These are phyloP conservation scores for Cyprinella venusta DNA, from an alignment of 2,797 vertebrate species.

Conservation along the genomic window DNA sequence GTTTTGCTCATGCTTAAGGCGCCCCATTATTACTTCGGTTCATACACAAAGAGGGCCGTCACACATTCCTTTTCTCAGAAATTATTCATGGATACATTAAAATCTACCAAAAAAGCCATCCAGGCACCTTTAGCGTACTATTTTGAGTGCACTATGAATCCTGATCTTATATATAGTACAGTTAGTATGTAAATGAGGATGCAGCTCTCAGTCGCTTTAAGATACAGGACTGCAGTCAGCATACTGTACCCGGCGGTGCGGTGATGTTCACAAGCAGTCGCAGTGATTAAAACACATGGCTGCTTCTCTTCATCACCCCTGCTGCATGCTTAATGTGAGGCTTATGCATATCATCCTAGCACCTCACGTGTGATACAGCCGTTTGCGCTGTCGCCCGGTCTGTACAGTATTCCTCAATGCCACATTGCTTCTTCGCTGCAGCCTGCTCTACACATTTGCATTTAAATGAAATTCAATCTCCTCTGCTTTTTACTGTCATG, in stretches of 20 bases:
- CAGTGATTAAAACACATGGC: conserved; percentile 43
- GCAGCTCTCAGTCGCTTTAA: conserved; percentile 7
- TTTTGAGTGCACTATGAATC: neutral
- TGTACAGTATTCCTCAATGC: conserved; percentile 4
- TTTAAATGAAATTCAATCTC: conserved; percentile 54
- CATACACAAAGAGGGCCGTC: neutral
- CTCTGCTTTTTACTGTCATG: conserved; percentile 39
- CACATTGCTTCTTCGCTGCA: conserved; percentile 3
- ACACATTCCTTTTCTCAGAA: neutral
- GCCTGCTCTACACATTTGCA: conserved; percentile 48
- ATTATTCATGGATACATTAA: neutral
- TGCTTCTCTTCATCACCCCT: conserved; percentile 35
- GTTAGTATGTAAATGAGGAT: conserved; percentile 8
- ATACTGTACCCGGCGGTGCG: neutral
- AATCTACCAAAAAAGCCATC: neutral
- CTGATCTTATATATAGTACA: neutral
- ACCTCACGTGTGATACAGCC: neutral
- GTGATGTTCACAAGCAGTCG: conserved; percentile 1
- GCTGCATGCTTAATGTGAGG: conserved; percentile 4
- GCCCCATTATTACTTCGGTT: neutral
- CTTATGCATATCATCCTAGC: conserved; percentile 15
- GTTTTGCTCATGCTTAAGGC: neutral
- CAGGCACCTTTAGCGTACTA: neutral
- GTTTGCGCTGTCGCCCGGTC: neutral
- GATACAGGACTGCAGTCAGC: conserved; percentile 36